phyloP scores from a whole-genome alignment of 2,888 invertebrate species.

The Microctonus aethiopoides region DNA sequence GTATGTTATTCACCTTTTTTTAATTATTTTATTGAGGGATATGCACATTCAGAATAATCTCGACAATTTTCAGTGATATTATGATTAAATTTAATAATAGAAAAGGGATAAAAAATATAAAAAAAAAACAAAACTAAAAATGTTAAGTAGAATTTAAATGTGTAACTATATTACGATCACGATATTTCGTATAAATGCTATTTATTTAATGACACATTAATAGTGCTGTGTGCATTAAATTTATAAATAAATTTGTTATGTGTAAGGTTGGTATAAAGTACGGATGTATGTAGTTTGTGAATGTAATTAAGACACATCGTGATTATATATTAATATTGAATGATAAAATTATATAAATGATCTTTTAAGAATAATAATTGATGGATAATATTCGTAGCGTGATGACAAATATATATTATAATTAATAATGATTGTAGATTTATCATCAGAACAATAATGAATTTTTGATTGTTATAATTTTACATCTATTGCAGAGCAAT shows the following conservation, averaged over 20 bases:
- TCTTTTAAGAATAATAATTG: not conserved
- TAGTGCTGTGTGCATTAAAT: not conserved
- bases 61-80: slow-evolving; percentile 34
- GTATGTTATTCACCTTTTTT: not conserved
- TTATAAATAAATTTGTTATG: not conserved
- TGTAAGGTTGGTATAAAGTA: not conserved
- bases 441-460: not conserved
- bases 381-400: not conserved
- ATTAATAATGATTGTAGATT: not conserved
- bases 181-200: not conserved
- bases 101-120: not conserved
- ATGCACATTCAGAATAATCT: slow-evolving; percentile 24
- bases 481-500: no score
- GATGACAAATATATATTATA: not conserved
- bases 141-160: not conserved
- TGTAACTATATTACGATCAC: no score
- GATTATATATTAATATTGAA: not conserved
- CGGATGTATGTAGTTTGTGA: not conserved
- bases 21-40: slow-evolving; percentile 48
- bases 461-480: not conserved
- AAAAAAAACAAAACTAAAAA: not conserved
- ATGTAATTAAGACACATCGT: not conserved
- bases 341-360: not conserved
- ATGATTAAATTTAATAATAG: slow-evolving; percentile 18
- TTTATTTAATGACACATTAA: no score